phyloP scores from a whole-genome alignment of 2,113 vertebrate genomes.

The Boulengeromyrus knoepffleri region DNA sequence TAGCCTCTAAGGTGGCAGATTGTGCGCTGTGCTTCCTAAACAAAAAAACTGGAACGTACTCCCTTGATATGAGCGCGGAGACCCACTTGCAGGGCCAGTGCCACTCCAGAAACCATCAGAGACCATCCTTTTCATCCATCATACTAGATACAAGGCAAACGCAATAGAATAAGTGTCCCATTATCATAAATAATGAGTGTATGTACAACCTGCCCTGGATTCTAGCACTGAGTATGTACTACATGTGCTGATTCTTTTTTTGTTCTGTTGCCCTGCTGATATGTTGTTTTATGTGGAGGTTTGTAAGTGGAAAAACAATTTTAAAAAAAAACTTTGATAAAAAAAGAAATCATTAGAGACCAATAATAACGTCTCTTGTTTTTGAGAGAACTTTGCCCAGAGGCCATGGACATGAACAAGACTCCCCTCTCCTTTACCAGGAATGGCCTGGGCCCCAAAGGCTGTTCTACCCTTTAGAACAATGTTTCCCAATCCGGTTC shows the following conservation, averaged over 20 bases:
- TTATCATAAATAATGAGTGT: neutral
- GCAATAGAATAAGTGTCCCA: neutral
- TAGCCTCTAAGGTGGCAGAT: neutral
- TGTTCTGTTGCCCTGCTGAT: neutral
- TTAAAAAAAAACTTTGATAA: no score
- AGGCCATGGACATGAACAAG: neutral
- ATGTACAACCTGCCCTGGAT: neutral
- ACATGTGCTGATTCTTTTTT: neutral
- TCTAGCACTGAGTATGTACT: neutral
- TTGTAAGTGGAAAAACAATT: neutral
- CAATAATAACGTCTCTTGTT: neutral
- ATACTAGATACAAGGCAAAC: neutral
- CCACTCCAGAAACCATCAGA: neutral
- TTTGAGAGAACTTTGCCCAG: neutral
- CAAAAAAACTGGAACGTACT: neutral
- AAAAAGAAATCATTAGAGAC: neutral
- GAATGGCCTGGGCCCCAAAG: neutral
- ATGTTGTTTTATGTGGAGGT: neutral
- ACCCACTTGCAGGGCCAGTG: neutral
- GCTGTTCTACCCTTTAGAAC: conserved; percentile 13
- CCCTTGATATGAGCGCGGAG: neutral
- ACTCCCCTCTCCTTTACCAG: neutral
- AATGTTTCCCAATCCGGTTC: neutral
- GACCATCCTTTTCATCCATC: neutral
- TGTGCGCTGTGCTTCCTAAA: neutral